These are phyloP conservation scores for Illadopsis cleaveri DNA, from an alignment of 2,113 vertebrate species.

Conservation along the genomic window DNA sequence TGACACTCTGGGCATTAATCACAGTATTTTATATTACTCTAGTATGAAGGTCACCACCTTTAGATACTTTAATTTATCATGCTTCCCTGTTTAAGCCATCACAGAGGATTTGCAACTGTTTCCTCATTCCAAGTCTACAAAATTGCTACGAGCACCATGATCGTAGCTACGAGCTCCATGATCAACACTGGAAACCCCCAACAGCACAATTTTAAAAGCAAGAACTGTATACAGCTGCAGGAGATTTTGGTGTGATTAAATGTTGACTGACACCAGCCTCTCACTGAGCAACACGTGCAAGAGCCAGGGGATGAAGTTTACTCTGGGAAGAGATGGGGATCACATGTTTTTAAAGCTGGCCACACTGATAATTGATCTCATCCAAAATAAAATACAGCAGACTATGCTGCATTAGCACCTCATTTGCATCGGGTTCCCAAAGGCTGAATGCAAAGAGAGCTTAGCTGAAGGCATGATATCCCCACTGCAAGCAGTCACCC, in stretches of 20 bases:
- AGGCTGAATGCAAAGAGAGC: background rate
- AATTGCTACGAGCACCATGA: background rate
- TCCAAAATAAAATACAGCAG: background rate
- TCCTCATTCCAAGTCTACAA: background rate
- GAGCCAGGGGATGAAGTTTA: background rate
- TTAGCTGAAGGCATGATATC: background rate
- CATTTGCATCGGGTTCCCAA: background rate
- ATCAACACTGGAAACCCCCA: background rate
- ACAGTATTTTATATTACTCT: background rate
- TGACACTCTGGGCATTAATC: background rate
- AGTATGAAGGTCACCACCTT: background rate
- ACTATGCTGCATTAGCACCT: background rate
- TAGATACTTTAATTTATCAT: background rate
- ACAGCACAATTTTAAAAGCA: background rate
- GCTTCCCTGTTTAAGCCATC: background rate
- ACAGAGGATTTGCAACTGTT: background rate
- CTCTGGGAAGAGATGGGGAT: background rate
- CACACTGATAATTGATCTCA: background rate
- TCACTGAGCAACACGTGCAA: accelerated
- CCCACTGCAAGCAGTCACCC: background rate
- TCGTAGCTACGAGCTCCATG: too few species aligned
- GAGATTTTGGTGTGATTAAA: background rate
- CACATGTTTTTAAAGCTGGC: background rate
- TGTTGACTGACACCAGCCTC: background rate
- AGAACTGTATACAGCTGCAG: background rate